Evolutionary conservation across 1,140 invertebrate species (phyloP).

Genomic region (Polyergus mexicanus): DNA sequence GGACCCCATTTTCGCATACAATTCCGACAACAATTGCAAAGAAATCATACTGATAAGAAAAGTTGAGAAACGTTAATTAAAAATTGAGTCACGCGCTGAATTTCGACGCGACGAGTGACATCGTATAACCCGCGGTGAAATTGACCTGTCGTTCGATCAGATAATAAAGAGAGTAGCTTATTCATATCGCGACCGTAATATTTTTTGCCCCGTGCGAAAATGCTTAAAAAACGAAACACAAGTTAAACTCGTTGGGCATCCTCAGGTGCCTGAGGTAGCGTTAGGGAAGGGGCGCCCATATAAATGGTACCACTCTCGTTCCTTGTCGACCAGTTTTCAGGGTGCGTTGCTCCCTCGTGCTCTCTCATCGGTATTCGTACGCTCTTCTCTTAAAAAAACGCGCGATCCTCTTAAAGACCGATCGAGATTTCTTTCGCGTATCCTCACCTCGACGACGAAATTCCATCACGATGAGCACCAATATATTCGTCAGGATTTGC

Average conservation of each 20-base stretch:
- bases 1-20: not conserved
- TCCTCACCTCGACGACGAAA: not conserved
- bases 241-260: not conserved
- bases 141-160: not conserved
- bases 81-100: not conserved
- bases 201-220: not conserved
- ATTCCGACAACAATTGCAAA: not conserved
- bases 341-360: constrained; percentile 57
- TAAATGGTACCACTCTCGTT: constrained; percentile 62
- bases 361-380: not conserved
- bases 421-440: not conserved
- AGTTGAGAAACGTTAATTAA: not conserved
- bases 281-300: constrained; percentile 61
- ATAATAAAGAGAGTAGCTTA: constrained; percentile 2
- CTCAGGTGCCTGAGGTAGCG: constrained; percentile 11
- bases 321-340: constrained; percentile 48
- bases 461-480: constrained; percentile 63
- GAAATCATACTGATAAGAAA: not conserved
- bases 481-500: constrained; percentile 71
- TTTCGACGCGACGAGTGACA: not conserved
- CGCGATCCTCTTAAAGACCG: not conserved
- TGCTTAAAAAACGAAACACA: not conserved
- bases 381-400: not conserved
- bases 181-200: not conserved
- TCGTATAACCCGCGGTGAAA: not conserved